A percentile compares a stretch with the other conserved stretches of the same genome.
Conservation (phyloP, 2,888 invertebrate genomes). For the Diaphora mendica region DNA sequence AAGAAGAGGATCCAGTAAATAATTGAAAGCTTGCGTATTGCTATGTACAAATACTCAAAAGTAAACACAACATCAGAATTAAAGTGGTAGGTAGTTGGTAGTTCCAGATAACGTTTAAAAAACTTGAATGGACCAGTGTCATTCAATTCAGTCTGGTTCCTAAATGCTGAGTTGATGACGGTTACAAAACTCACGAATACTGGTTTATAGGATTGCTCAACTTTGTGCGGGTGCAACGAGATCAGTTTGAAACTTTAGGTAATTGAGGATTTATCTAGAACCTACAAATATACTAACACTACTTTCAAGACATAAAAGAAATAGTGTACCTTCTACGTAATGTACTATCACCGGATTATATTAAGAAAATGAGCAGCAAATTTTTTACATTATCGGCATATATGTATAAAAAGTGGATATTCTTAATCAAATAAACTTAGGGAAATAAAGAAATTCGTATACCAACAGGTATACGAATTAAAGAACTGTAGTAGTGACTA, state of each 20-base stretch:
- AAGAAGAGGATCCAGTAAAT: neutral
- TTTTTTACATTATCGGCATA: too few species aligned
- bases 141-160: constrained; percentile 5
- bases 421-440: too few species aligned
- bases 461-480: too few species aligned
- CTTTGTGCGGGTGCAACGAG: constrained; percentile 1
- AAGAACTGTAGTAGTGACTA: too few species aligned
- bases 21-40: neutral
- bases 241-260: neutral
- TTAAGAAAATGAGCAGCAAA: too few species aligned
- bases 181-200: constrained; percentile 9
- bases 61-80: neutral
- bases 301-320: too few species aligned
- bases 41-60: neutral
- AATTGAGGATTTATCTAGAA: neutral
- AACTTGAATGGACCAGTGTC: constrained; percentile 2
- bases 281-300: too few species aligned
- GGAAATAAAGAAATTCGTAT: too few species aligned
- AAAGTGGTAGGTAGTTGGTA: too few species aligned
- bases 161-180: neutral
- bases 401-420: too few species aligned
- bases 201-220: neutral
- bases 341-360: too few species aligned
- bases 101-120: neutral
- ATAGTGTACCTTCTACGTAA: too few species aligned